Conservation (phyloP, 2,113 vertebrate species). For the Heliornis fulica region DNA sequence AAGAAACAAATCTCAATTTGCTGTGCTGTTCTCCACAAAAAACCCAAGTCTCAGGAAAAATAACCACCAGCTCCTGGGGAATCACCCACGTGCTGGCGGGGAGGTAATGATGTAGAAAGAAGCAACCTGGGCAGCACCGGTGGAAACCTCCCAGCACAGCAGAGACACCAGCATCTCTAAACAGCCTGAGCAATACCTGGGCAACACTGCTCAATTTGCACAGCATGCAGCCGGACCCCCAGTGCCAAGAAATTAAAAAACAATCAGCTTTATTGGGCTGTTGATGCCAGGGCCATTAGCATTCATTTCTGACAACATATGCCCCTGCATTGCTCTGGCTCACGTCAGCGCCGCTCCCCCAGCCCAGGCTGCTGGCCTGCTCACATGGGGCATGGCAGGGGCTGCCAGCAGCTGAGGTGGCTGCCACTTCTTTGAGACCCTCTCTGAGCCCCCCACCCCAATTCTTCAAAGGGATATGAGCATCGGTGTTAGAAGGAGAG, state of each 20-base stretch:
- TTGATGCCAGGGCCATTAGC: neutral
- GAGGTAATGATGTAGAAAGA: neutral
- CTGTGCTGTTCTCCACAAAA: neutral
- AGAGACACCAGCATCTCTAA: neutral
- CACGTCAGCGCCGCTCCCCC: fast-evolving
- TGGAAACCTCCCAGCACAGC: fast-evolving
- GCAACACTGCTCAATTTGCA: neutral
- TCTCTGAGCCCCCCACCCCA: neutral
- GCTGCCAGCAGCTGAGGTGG: neutral
- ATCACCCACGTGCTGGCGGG: fast-evolving
- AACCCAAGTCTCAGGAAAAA: neutral
- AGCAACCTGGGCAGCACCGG: neutral
- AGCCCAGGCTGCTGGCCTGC: neutral
- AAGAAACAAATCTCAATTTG: fast-evolving
- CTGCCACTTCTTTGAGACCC: neutral
- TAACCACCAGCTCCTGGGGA: neutral
- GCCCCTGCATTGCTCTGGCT: neutral
- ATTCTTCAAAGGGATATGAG: neutral
- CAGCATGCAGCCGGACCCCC: neutral
- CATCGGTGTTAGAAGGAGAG: neutral
- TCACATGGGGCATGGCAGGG: fast-evolving
- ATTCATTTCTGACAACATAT: neutral
- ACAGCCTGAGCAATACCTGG: neutral
- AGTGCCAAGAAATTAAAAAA: conserved; percentile 38
- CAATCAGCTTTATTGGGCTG: conserved; percentile 41